Evolutionary conservation across 2,797 vertebrate genomes (phyloP).

Genomic region (Triplophysa bombifrons): DNA sequence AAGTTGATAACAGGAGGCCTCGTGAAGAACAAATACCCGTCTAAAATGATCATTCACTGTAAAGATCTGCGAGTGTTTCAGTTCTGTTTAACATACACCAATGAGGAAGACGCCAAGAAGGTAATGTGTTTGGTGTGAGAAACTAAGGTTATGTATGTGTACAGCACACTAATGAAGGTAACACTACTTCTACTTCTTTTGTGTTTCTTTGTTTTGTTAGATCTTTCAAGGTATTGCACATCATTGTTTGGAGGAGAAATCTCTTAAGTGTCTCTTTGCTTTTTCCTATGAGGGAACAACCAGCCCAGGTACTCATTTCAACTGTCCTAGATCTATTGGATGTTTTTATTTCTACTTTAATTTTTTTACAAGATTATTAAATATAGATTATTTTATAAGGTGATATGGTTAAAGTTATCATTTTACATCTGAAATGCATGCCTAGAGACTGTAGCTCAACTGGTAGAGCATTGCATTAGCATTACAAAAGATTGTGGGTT

Average conservation of each 20-base stretch:
- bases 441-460: not conserved
- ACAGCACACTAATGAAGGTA: not conserved
- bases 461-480: no score
- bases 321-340: not conserved
- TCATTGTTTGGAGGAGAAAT: conserved; percentile 83
- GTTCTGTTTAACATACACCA: conserved; percentile 83
- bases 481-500: no score
- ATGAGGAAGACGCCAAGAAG: conserved; percentile 87
- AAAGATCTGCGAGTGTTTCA: conserved; percentile 88
- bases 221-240: conserved; percentile 87
- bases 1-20: conserved; percentile 77
- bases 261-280: conserved; percentile 85
- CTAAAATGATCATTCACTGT: conserved; percentile 85
- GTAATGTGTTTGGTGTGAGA: conserved; percentile 60
- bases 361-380: conserved; percentile 1
- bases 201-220: conserved; percentile 62
- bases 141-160: not conserved
- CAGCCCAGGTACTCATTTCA: conserved; percentile 56
- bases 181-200: not conserved
- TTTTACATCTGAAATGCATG: not conserved
- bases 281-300: conserved; percentile 76
- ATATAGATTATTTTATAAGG: not conserved
- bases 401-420: not conserved
- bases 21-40: conserved; percentile 81
- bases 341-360: not conserved